These are phyloP conservation scores for Ceratitis capitata DNA, from an alignment of 1,140 invertebrate genomes.

Conservation along the genomic window DNA sequence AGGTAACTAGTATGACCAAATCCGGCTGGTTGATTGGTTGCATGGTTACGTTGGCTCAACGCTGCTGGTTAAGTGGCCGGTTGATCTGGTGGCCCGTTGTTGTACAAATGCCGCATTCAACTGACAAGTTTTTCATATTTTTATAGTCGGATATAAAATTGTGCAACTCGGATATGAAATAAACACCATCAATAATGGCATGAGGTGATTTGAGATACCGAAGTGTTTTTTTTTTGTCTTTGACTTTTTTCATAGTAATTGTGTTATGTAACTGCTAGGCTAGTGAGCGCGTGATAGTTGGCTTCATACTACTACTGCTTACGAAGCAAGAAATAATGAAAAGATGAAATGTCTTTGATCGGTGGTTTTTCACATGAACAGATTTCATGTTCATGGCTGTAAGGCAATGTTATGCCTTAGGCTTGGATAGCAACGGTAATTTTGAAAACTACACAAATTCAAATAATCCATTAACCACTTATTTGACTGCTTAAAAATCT, in stretches of 20 bases:
- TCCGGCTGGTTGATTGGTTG: neutral
- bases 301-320: no score
- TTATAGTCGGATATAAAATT: conserved; percentile 50
- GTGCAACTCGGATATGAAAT: conserved; percentile 64
- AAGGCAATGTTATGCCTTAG: neutral
- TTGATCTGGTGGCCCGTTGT: neutral
- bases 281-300: no score
- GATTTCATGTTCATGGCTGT: neutral
- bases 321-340: no score
- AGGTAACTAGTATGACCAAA: conserved; percentile 29
- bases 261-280: neutral
- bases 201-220: neutral
- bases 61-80: neutral
- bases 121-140: neutral
- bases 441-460: no score
- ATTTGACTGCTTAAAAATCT: no score
- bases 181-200: conserved; percentile 44
- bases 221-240: neutral
- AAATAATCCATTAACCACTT: no score
- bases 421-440: neutral
- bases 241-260: neutral
- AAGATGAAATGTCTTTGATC: neutral
- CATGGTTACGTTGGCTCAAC: neutral
- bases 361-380: neutral
- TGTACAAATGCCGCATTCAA: conserved; percentile 4